Percentiles rank a stretch among this genome's conserved stretches.
These are phyloP conservation scores for Petrophora chlorosata DNA, from an alignment of 2,888 invertebrate species.

Conservation along the genomic window DNA sequence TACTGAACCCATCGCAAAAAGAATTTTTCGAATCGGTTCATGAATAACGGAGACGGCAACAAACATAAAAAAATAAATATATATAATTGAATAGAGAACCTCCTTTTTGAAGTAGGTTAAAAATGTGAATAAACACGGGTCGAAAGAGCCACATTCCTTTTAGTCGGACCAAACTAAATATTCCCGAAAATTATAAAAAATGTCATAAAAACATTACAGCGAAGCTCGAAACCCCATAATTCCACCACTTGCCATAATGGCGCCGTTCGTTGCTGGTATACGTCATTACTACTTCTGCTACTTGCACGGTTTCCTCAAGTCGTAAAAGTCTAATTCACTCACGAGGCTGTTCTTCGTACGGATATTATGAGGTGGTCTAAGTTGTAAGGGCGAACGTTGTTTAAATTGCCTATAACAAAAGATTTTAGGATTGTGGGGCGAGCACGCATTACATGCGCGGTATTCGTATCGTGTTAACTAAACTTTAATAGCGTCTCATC, in stretches of 20 bases:
- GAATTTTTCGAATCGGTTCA: too few species aligned
- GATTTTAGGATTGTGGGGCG: neutral
- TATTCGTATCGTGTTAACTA: too few species aligned
- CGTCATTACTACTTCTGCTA: slow-evolving; percentile 39
- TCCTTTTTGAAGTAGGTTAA: too few species aligned
- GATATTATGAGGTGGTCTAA: slow-evolving; percentile 48
- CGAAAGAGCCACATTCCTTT: too few species aligned
- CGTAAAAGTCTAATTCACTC: slow-evolving; percentile 73
- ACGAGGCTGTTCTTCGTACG: slow-evolving; percentile 52
- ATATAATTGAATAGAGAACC: too few species aligned
- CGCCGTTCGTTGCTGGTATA: slow-evolving; percentile 25
- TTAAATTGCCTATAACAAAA: neutral
- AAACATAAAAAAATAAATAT: too few species aligned
- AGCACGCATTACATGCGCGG: neutral
- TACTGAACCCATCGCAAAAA: too few species aligned
- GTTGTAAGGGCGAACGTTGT: slow-evolving; percentile 31
- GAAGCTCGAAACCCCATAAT: slow-evolving; percentile 7
- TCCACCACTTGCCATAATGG: slow-evolving; percentile 1
- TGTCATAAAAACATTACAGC: slow-evolving; percentile 10
- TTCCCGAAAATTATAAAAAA: neutral
- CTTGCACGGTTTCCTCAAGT: slow-evolving; percentile 33
- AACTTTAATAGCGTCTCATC: too few species aligned
- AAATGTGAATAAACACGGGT: too few species aligned
- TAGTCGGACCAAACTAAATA: too few species aligned
- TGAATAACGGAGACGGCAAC: too few species aligned